Evolutionary conservation across 37 sponge, comb jelly and placozoan genomes (phyloP).

Genomic region (Geodia barretti): DNA sequence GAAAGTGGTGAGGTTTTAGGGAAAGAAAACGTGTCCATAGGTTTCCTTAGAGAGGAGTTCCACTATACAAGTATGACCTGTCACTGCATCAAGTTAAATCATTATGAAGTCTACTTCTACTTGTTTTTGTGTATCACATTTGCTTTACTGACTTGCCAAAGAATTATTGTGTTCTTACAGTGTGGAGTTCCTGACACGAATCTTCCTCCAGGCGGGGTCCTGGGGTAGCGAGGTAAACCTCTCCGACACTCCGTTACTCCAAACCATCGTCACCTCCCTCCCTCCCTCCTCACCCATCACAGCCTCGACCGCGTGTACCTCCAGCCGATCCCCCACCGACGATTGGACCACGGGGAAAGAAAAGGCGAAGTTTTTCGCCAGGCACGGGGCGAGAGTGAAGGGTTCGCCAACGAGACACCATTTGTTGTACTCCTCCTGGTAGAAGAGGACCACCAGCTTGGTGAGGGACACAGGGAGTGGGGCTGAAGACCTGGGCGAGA

Average conservation of each 20-base stretch:
- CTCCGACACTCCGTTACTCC: constrained; percentile 43
- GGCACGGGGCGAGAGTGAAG: constrained; percentile 20
- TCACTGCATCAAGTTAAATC: too few species aligned
- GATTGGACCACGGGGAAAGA: constrained; percentile 31
- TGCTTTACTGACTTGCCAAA: too few species aligned
- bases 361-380: constrained; percentile 6
- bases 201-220: constrained; percentile 11
- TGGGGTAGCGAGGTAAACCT: constrained; percentile 18
- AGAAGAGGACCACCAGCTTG: constrained; percentile 18
- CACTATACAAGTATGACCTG: too few species aligned
- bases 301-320: constrained; percentile 39
- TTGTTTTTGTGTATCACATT: too few species aligned
- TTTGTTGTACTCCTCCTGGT: constrained; percentile 32
- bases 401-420: constrained; percentile 11
- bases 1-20: too few species aligned
- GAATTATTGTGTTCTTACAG: background rate
- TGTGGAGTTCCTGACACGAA: background rate
- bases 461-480: constrained; percentile 28
- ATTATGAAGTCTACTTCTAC: too few species aligned
- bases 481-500: constrained; percentile 24
- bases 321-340: constrained; percentile 19
- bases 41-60: too few species aligned
- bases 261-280: background rate
- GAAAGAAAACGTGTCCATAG: too few species aligned
- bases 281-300: constrained; percentile 1